Base-by-base conservation (phyloP, 2,888 invertebrate species). In the Lampropteryx suffumata region DNA sequence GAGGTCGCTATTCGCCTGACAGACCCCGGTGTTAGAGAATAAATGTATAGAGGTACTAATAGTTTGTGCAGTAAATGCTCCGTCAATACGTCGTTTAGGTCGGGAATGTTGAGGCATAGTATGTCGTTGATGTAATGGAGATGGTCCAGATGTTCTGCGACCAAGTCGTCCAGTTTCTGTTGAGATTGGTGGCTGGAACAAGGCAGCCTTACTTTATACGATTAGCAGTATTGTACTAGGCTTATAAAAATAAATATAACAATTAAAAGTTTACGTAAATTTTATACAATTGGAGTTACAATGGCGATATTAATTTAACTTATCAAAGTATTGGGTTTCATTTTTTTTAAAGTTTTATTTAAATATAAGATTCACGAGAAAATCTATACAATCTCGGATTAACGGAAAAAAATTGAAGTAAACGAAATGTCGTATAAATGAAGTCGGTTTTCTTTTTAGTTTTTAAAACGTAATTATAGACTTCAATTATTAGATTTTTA, bases 71-170 rank as follows among this genome's bases (percentile, higher is more conserved):
- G 91, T 52, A 99, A 91, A 84, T 99, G 98, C 78, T 98, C 98
- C 0, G 97, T 96, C 46, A 99, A 88, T 36, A 99, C 98, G 68
- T 97, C 96, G 83, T 99, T 99, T 45, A 99, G 91, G 72, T 97
- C 96, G 42, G 95, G 94, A 65, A 99, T 98, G 77, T 97, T 95
- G 49, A 99, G 92, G 71, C 96, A 94, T 12, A 99, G 92, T 66
- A 99, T 99, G 76, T 99, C 99, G 76, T 99, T 99, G 48, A 99
- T 91, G 80, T 99, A 99, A 84, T 99, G 99, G 9, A 99, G 92
- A 79, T 99, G 98, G 84, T 99, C 99, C 61, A 99, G 89, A 82
- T 99, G 99, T 84, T 99, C 99, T 0, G 98, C 99, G 1, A 99
- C 98, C 58, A 99, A 87, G 84, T 98, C 98, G 8, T 98, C 94